Percentiles rank a stretch among this genome's conserved stretches.
Conservation (phyloP, 2,888 invertebrate genomes). For the Euplagia quadripunctaria region DNA sequence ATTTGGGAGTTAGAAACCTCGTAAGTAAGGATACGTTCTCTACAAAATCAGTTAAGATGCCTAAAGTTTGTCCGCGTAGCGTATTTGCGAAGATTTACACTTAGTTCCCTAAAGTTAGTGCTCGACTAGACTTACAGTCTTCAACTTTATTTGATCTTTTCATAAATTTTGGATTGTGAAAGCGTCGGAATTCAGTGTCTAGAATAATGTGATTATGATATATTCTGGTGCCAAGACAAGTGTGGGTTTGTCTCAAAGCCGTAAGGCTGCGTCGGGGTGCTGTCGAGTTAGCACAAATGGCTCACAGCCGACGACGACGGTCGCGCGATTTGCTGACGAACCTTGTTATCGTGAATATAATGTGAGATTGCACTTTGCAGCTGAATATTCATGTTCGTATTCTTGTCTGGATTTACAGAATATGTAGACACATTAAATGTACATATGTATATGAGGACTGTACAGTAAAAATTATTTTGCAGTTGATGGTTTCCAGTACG, state of each 20-base stretch:
- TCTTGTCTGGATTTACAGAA: slow-evolving; percentile 60
- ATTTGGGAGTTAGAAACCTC: slow-evolving; percentile 71
- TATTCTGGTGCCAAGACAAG: slow-evolving; percentile 68
- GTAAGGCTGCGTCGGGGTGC: slow-evolving; percentile 44
- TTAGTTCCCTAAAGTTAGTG: slow-evolving; percentile 40
- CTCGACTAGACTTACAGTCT: slow-evolving; percentile 28
- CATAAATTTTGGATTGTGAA: slow-evolving; percentile 29
- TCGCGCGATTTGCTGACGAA: slow-evolving; percentile 80
- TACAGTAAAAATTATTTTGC: not conserved
- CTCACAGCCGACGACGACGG: slow-evolving; percentile 52
- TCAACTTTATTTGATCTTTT: slow-evolving; percentile 40
- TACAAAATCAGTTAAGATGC: slow-evolving; percentile 61
- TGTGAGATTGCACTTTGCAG: slow-evolving; percentile 71
- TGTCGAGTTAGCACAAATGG: slow-evolving; percentile 72
- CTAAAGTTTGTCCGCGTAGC: slow-evolving; percentile 37
- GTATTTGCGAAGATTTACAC: slow-evolving; percentile 39
- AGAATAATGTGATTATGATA: slow-evolving; percentile 51
- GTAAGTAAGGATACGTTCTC: slow-evolving; percentile 63
- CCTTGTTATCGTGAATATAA: slow-evolving; percentile 82
- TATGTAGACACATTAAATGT: slow-evolving; percentile 38
- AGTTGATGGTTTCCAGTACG: slow-evolving; percentile 21
- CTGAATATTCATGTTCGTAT: slow-evolving; percentile 82
- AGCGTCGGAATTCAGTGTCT: slow-evolving; percentile 32
- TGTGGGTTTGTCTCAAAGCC: slow-evolving; percentile 34
- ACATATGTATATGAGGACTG: not conserved